Evolutionary conservation across 1,140 invertebrate species (phyloP).

Genomic region (Saccostrea glomerata): DNA sequence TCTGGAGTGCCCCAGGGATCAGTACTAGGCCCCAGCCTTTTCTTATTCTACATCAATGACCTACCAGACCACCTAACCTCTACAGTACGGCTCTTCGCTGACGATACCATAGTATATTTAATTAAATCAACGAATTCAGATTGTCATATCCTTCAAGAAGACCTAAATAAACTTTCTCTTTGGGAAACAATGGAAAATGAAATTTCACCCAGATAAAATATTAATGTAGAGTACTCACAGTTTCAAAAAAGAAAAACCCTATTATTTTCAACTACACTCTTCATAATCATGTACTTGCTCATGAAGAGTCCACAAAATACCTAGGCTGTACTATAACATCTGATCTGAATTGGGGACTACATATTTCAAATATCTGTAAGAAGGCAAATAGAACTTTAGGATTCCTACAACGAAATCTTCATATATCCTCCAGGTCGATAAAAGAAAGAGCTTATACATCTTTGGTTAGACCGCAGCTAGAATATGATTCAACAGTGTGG

Average conservation of each 20-base stretch:
- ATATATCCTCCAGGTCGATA: constrained; percentile 16
- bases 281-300: constrained; percentile 29
- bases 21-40: constrained; percentile 54
- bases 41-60: constrained; percentile 60
- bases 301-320: constrained; percentile 40
- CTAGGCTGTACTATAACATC: constrained; percentile 39
- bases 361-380: constrained; percentile 34
- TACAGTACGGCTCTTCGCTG: constrained; percentile 34
- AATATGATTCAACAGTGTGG: constrained; percentile 51
- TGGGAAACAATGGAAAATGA: constrained; percentile 39
- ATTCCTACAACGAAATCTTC: constrained; percentile 42
- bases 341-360: constrained; percentile 32
- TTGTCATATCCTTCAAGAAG: constrained; percentile 17
- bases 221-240: constrained; percentile 31
- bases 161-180: constrained; percentile 23
- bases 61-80: constrained; percentile 40
- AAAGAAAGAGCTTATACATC: constrained; percentile 53
- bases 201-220: constrained; percentile 48
- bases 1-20: constrained; percentile 59
- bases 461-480: constrained; percentile 43
- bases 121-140: constrained; percentile 2
- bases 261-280: constrained; percentile 43
- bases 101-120: constrained; percentile 43
- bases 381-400: constrained; percentile 33
- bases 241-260: constrained; percentile 33